Base-by-base conservation (phyloP, 30 jellyfish, hydroid and myxozoan genomes). In the Aurelia sp. region DNA sequence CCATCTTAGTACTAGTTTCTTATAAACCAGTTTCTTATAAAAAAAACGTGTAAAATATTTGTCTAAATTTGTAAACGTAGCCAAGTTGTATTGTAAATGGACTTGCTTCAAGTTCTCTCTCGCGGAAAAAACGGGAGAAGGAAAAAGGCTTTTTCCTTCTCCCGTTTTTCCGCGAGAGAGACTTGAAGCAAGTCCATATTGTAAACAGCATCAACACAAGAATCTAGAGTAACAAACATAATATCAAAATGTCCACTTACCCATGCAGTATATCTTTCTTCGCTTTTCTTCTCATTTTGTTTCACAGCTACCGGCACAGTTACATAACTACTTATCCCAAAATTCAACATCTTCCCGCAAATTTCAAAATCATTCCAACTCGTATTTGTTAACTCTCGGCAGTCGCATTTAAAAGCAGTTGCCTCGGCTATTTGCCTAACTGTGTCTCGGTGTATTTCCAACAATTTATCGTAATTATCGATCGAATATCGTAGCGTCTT, bases 381-480 rank as follows among this genome's bases (percentile, higher is more conserved):
- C 35, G 82, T 74, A 10, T 41, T 78, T 31, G 71, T 27, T 66
- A 92, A 20, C 9, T 73, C 62, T 18, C 78, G 71, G 59, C 98
- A 92, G 50, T 77, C 90, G 67, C 98, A 92, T 47, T 73, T 72
- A 33, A 92, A 61, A 3, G 76, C 61, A 17, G 97, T 87, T 63
- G 93, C 95, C 62, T 74, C 86, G 20, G 98, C 90, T 15, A 92
- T 92, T 63, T 87, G 90, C 44, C 79, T 74, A 10, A 92, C 87
- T 0, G 98, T 88, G 52, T 92, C 96, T 19, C 86, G 82, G 57
- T 92, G 98, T 3, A 86, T 86, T 71, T 92, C 98, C 58, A 92
- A 50, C 48, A 92, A 41, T 51, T 82, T 82, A 58, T 86, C 92
- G 87, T 77, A 91, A 53, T 90, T 91, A n/a, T 91, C 97, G 50